Evolutionary conservation across 2,113 vertebrate genomes (phyloP).

Genomic region (Furnarius figulus): DNA sequence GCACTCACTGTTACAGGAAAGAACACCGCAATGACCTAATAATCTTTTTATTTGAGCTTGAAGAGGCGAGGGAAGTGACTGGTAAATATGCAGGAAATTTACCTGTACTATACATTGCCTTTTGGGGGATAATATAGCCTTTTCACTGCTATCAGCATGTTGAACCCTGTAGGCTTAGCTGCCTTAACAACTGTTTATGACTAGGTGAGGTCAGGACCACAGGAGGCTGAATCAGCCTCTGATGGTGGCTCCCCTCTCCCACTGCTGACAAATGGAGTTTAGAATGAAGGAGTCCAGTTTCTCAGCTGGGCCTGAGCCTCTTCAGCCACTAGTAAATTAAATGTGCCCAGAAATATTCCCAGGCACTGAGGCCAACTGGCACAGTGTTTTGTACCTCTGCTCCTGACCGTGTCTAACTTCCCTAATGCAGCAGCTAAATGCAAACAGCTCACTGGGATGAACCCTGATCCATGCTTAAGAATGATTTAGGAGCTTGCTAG

Average conservation of each 20-base stretch:
- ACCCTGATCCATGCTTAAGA: neutral
- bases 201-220: neutral
- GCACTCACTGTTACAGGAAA: neutral
- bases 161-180: neutral
- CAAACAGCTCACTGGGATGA: neutral
- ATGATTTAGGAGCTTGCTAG: conserved; percentile 36
- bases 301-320: neutral
- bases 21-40: neutral
- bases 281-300: neutral
- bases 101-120: neutral
- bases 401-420: neutral
- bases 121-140: neutral
- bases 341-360: neutral
- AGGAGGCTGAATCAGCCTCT: neutral
- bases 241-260: neutral
- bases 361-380: neutral
- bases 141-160: neutral
- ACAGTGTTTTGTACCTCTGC: neutral
- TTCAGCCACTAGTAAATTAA: neutral
- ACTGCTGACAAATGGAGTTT: neutral
- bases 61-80: neutral
- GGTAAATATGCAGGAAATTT: neutral
- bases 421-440: neutral
- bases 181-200: neutral
- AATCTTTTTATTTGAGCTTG: neutral